Base-by-base conservation (phyloP, 2,888 invertebrate genomes). In the Lycia hirtaria region DNA sequence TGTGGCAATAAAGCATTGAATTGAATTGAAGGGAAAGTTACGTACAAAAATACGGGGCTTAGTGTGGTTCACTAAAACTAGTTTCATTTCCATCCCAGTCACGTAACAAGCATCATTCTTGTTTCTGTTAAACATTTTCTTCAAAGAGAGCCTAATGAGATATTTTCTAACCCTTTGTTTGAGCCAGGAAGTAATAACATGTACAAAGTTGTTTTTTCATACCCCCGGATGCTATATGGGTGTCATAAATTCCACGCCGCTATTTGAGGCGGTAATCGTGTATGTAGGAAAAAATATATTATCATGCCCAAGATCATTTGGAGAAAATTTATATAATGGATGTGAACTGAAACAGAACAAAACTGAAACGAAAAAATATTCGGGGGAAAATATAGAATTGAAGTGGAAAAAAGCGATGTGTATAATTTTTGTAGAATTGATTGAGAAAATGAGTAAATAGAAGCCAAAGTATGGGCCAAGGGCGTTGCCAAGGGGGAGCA, bases 71-170 rank as follows among this genome's bases (percentile, higher is more conserved):
- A 41, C 26, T 22, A 14, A 22, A 45, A 45, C 15, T 30, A 54
- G 47, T 47, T 17, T 19, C 41, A 28, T 55, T 55, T 19, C 5
- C 19, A 43, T 43, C 43, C 30, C 0, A 19, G 10, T 1, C 48
- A 48, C 48, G 55, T 20, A 28, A 30, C 6, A 9, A 37, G 9
- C 56, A 56, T 56, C 41, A 45, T 37, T 57, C 47, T 48, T 52
- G 30, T 41, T 41, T 48, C 48, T 48, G 57, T 56, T 56, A 49
- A 56, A 49, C 47, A 41, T 51, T 51, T 56, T 51, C 56, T 48
- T 41, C 38, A 24, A 14, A 33, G 33, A 44, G 15, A 56, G 26
- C 26, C 41, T 57, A 57, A 57, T 41, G 52, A 57, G 41, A 26
- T 35, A 24, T 45, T 37, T 12, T 12, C 20, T 48, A 53, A 52